A percentile compares a stretch with the other conserved stretches of the same genome.
phyloP scores from a whole-genome alignment of 2,888 invertebrate genomes.

The Alloplasta piceator region DNA sequence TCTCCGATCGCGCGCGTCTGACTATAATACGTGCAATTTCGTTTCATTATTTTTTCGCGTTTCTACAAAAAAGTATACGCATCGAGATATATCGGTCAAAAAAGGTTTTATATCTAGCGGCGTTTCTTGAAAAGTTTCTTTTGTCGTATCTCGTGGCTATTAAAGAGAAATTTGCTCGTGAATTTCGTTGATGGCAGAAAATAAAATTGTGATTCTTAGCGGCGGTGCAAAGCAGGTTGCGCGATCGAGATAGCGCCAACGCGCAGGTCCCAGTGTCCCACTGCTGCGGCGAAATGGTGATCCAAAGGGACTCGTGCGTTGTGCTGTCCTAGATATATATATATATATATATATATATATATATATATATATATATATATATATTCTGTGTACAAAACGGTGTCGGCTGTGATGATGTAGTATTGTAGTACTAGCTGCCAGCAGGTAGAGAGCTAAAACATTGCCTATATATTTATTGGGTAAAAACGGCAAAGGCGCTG shows the following conservation, averaged over 20 bases:
- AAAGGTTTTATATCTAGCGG: background rate
- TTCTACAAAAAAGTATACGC: no score
- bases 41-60: no score
- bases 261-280: slow-evolving; percentile 59
- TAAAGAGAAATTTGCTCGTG: no score
- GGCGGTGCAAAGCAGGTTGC: slow-evolving; percentile 16
- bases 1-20: no score
- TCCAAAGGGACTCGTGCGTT: slow-evolving; percentile 37
- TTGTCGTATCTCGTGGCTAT: no score
- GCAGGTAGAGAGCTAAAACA: no score
- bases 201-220: background rate
- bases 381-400: slow-evolving; percentile 11
- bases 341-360: slow-evolving; percentile 12
- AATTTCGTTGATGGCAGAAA: background rate
- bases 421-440: no score
- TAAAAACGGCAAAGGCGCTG: slow-evolving; percentile 14
- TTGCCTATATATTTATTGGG: slow-evolving; percentile 8
- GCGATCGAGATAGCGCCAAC: slow-evolving; percentile 33
- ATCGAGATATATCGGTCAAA: no score
- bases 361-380: background rate
- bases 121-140: background rate
- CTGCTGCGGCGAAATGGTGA: slow-evolving; percentile 46
- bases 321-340: background rate
- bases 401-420: slow-evolving; percentile 3
- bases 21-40: no score